phyloP scores from a whole-genome alignment of 92 coral and sea anemone genomes.

The Siderastrea siderea region DNA sequence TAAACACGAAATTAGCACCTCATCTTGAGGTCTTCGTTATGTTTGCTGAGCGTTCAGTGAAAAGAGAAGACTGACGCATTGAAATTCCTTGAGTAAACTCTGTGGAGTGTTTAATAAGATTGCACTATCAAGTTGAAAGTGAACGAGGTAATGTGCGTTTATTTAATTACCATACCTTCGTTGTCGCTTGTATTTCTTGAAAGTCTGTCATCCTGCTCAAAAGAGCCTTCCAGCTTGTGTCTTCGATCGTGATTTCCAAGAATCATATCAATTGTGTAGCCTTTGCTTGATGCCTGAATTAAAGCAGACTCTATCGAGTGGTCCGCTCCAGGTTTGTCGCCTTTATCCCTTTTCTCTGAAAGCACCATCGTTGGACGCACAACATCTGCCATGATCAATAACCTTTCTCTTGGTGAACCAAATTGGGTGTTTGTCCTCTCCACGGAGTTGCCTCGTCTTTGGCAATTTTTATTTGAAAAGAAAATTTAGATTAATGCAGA shows the following conservation, averaged over 20 bases:
- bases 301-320: constrained; percentile 92
- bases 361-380: constrained; percentile 48
- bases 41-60: constrained; percentile 57
- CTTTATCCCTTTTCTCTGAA: constrained; percentile 35
- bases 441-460: constrained; percentile 21
- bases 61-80: constrained; percentile 49
- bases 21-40: constrained; percentile 22
- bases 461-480: constrained; percentile 53
- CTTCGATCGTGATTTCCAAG: constrained; percentile 83
- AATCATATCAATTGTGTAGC: constrained; percentile 95
- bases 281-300: constrained; percentile 91
- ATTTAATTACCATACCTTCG: constrained; percentile 53
- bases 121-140: constrained; percentile 48
- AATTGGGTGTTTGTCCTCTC: constrained; percentile 18
- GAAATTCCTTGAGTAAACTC: constrained; percentile 78
- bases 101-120: constrained; percentile 68
- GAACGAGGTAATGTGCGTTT: constrained; percentile 32
- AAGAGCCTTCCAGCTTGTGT: constrained; percentile 36
- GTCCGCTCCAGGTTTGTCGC: constrained; percentile 26
- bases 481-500: constrained; percentile 91
- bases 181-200: constrained; percentile 56
- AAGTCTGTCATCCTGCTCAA: constrained; percentile 6
- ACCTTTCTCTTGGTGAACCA: background rate
- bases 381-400: constrained; percentile 10
- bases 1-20: constrained; percentile 75